These are phyloP conservation scores for Epirrhoe tristata DNA, from an alignment of 2,888 invertebrate genomes.

Conservation along the genomic window DNA sequence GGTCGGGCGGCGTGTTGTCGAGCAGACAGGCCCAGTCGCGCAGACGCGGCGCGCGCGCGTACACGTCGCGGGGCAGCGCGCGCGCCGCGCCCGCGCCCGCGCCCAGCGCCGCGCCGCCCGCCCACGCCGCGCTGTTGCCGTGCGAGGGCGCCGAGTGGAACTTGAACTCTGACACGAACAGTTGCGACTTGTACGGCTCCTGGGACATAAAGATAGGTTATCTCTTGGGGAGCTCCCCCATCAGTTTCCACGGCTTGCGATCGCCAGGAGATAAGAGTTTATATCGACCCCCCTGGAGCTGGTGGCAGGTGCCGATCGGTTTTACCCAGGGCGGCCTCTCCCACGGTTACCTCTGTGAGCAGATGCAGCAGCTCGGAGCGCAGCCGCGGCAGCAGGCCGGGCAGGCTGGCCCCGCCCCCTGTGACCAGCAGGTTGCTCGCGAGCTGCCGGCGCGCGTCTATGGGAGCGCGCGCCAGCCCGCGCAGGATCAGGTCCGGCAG, in stretches of 20 bases:
- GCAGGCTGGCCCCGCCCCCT: conserved; percentile 94
- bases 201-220: neutral
- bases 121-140: conserved; percentile 94
- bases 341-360: conserved; percentile 83
- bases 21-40: conserved; percentile 93
- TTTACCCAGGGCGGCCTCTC: too few species aligned
- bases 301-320: too few species aligned
- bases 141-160: conserved; percentile 92
- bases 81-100: conserved; percentile 84
- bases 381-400: conserved; percentile 93
- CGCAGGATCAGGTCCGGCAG: conserved; percentile 65
- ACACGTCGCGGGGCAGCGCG: conserved; percentile 91
- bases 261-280: too few species aligned
- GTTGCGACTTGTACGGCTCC: conserved; percentile 48
- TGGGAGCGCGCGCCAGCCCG: conserved; percentile 54
- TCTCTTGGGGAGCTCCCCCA: too few species aligned
- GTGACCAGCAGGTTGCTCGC: conserved; percentile 94
- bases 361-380: conserved; percentile 90
- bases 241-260: too few species aligned
- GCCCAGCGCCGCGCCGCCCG: conserved; percentile 88
- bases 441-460: conserved; percentile 90
- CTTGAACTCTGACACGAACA: conserved; percentile 81
- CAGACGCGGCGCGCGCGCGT: conserved; percentile 88
- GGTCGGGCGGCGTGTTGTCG: conserved; percentile 80
- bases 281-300: too few species aligned